phyloP scores from a whole-genome alignment of 1,140 invertebrate genomes.

The Aradophagus sp. region DNA sequence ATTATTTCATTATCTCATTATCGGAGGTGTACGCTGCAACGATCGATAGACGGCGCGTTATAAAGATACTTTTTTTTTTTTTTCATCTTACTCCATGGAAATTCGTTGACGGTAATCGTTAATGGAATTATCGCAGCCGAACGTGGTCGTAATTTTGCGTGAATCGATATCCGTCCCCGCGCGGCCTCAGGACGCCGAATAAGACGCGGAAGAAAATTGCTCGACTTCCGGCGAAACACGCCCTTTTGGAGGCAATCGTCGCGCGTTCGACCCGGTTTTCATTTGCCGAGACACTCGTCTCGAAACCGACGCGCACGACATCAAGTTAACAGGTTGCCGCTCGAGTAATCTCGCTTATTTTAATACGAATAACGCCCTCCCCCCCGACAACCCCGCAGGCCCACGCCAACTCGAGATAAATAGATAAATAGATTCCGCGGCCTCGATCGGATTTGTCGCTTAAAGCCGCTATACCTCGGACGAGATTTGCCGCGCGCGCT shows the following conservation, averaged over 20 bases:
- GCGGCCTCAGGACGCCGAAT: no score
- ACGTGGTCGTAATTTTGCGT: no score
- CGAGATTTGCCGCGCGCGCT: slow-evolving; percentile 55
- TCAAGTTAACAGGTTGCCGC: slow-evolving; percentile 55
- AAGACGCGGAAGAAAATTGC: slow-evolving; percentile 28
- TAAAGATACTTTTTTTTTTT: no score
- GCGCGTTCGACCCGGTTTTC: slow-evolving; percentile 31
- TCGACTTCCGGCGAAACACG: slow-evolving; percentile 33
- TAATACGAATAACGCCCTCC: slow-evolving; percentile 62
- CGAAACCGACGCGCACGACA: slow-evolving; percentile 30
- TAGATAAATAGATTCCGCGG: slow-evolving; percentile 71
- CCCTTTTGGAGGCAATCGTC: slow-evolving; percentile 38
- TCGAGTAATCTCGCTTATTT: slow-evolving; percentile 65
- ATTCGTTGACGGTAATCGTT: no score
- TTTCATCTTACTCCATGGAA: no score
- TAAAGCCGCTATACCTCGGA: slow-evolving; percentile 62
- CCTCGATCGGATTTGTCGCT: slow-evolving; percentile 70
- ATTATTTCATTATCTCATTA: no score
- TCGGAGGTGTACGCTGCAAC: no score
- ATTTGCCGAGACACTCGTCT: slow-evolving; percentile 39
- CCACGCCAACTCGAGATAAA: slow-evolving; percentile 62
- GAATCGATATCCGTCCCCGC: no score
- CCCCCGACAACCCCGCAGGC: slow-evolving; percentile 62
- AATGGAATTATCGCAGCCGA: no score
- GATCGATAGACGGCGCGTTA: no score